Evolutionary conservation across 2,797 vertebrate species (phyloP).

Genomic region (Thaleichthys pacificus): DNA sequence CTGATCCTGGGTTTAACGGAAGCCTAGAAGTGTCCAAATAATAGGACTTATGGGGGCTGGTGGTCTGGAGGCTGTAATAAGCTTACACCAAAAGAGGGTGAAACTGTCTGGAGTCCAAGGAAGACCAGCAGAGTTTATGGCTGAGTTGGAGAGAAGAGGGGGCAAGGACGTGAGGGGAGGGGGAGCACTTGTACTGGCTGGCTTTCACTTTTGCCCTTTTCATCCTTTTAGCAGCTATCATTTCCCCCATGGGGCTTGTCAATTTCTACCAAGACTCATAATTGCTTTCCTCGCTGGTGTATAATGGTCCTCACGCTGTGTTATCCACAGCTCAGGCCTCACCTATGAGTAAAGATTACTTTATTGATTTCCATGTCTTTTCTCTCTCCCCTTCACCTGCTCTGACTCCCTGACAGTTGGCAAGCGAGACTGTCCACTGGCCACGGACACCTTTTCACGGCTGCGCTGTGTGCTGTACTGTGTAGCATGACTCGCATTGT

Average conservation of each 20-base stretch:
- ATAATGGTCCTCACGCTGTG: conserved; percentile 18
- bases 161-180: not conserved
- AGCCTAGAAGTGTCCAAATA: conserved; percentile 7
- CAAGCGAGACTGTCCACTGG: not conserved
- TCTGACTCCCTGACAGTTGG: not conserved
- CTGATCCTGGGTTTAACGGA: not conserved
- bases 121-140: not conserved
- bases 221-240: conserved; percentile 13
- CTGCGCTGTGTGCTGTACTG: not conserved
- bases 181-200: not conserved
- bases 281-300: conserved; percentile 16
- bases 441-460: no score
- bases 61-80: conserved; percentile 20
- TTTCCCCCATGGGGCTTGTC: conserved; percentile 12
- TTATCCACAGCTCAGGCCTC: conserved; percentile 2
- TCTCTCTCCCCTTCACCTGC: not conserved
- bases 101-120: not conserved
- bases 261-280: conserved; percentile 12
- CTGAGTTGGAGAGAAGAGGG: not conserved
- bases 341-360: conserved; percentile 23
- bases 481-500: no score
- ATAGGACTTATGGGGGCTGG: conserved; percentile 14
- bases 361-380: conserved; percentile 6
- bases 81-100: conserved; percentile 19
- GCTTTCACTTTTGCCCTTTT: conserved; percentile 2